These are phyloP conservation scores for Rhyzopertha dominica DNA, from an alignment of 1,140 invertebrate genomes.

Conservation along the genomic window DNA sequence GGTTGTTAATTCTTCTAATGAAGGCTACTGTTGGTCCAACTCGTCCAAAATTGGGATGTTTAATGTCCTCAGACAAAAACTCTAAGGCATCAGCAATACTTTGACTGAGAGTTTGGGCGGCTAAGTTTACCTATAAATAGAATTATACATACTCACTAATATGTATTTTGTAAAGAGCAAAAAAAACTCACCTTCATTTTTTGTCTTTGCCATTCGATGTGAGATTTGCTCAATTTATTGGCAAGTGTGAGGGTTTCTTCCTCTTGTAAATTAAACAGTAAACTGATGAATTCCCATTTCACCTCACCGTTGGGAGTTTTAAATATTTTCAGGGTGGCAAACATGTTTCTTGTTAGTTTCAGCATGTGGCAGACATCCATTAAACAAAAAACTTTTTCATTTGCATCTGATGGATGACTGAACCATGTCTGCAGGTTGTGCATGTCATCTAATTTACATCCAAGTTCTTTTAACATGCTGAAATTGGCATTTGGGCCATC, in stretches of 20 bases:
- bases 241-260: conserved; percentile 1
- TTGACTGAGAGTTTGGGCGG: conserved; percentile 15
- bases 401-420: neutral
- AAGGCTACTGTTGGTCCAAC: conserved; percentile 11
- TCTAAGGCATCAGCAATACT: conserved; percentile 20
- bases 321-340: neutral
- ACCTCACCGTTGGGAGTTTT: neutral
- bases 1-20: conserved; percentile 7
- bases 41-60: conserved; percentile 3
- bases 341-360: conserved; percentile 9
- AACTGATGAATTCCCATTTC: neutral
- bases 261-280: conserved; percentile 5
- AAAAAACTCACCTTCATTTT: no score
- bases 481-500: conserved; percentile 1
- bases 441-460: neutral
- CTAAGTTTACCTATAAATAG: conserved; percentile 15
- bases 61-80: conserved; percentile 11
- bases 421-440: neutral
- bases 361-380: no score
- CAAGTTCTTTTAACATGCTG: conserved; percentile 1
- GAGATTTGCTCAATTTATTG: conserved; percentile 6
- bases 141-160: no score
- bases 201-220: conserved; percentile 6
- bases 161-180: no score
- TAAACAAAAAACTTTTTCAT: neutral